Conservation (phyloP, 2,888 invertebrate genomes). For the Caenorhabditis japonica region DNA sequence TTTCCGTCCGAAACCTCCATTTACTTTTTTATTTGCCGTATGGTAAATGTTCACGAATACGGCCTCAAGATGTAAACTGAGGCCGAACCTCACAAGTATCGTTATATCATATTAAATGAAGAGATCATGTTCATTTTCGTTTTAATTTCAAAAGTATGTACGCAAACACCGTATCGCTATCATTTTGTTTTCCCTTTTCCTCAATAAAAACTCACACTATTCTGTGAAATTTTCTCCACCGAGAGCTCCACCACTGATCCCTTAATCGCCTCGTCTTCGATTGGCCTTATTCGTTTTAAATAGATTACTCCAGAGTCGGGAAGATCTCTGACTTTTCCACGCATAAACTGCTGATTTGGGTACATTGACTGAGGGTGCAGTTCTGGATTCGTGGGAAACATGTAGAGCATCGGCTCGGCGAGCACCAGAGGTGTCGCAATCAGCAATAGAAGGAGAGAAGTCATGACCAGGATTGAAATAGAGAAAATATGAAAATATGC, state of each 20-base stretch:
- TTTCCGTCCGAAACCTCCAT: no score
- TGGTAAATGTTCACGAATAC: no score
- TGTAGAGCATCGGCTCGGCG: constrained; percentile 55
- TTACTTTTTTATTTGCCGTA: no score
- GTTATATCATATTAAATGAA: no score
- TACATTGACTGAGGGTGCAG: constrained; percentile 54
- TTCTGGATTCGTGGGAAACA: constrained; percentile 58
- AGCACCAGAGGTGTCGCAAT: not conserved
- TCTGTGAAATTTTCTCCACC: constrained; percentile 6
- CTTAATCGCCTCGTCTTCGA: constrained; percentile 25
- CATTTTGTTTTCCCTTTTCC: not conserved
- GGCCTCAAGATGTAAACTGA: no score
- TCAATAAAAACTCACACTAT: constrained; percentile 10
- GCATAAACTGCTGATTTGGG: constrained; percentile 53
- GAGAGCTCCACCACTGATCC: constrained; percentile 14
- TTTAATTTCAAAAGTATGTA: not conserved
- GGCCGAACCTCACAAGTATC: no score
- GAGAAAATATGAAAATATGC: not conserved
- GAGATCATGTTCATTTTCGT: no score
- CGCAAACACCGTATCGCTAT: no score
- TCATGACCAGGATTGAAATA: constrained; percentile 5
- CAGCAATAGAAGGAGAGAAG: constrained; percentile 10
- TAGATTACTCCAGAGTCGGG: constrained; percentile 61
- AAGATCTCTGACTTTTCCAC: constrained; percentile 57
- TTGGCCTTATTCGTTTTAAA: constrained; percentile 59